Evolutionary conservation across 1,140 invertebrate genomes (phyloP), one percentile per base, ranked within the genome.

Genomic region (Paralvinella palmiformis): DNA sequence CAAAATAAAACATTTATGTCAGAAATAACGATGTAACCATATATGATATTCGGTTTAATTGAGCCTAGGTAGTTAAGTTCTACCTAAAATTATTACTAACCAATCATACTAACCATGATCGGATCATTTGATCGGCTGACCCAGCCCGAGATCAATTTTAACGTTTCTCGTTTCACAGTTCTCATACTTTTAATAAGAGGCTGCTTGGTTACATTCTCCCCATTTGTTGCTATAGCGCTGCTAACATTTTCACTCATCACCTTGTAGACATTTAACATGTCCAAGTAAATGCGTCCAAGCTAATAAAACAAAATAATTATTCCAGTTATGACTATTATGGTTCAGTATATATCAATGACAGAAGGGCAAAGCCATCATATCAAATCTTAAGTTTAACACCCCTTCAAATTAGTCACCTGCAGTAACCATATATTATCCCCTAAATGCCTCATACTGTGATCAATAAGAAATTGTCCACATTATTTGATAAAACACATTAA

Each of bases 211-310:
- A 98, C 95, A 71, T 85, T 85, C 76, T 98, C 94, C 22, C 96
- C 96, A 84, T 98, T 95, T 62, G 94, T 81, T 63, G 91, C 86
- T 76, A 99, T 97, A 41, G 96, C 95, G 81, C 92, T 89, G 75
- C 89, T 95, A 73, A 99, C 98, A 82, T 98, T 98, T 79, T 95
- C 91, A 78, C 93, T 97, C 90, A 98, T 98, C 57, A 92, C 95
- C 76, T 98, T 98, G 83, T 99, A 99, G 60, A 99, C 92, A 85
- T 97, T 98, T 61, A 99, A 83, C 95, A 99, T 98, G 81, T 99
- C 96, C 74, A 98, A 84, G 82, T 98, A 98, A 79, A 98, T 97
- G 75, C 94, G 85, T 56, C 94, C 93, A 72, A 99, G 85, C 85
- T 89, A 78, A 45, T 81, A 64, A 69, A 70, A 68, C 5, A 68